A percentile compares a stretch with the other conserved stretches of the same genome.
phyloP scores from a whole-genome alignment of 2,888 invertebrate genomes.

The Entomobrya multifasciata region DNA sequence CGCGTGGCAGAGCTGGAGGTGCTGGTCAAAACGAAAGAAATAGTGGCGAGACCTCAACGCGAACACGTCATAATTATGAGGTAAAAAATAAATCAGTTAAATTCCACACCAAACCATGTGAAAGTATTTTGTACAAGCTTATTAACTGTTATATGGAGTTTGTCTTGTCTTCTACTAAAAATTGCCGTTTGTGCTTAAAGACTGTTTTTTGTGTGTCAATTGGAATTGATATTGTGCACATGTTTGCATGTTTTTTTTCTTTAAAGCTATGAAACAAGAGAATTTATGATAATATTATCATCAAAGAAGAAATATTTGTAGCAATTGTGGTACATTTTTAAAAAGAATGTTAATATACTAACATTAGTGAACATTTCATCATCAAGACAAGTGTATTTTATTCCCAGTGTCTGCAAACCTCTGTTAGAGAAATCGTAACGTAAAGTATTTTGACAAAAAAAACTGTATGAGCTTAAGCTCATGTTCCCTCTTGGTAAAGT shows the following conservation, averaged over 20 bases:
- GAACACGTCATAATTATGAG: slow-evolving; percentile 77
- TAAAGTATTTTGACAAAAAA: not conserved
- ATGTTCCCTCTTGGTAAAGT: no score
- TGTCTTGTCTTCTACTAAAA: no score
- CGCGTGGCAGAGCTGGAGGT: slow-evolving; percentile 63
- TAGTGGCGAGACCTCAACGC: slow-evolving; percentile 40
- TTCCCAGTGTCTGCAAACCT: not conserved
- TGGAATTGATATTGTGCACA: no score
- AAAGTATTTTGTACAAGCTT: no score
- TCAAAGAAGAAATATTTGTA: no score
- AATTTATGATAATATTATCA: no score
- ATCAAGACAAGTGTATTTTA: not conserved
- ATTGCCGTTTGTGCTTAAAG: not conserved
- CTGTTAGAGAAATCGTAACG: not conserved
- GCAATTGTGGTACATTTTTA: no score
- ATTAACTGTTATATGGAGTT: no score
- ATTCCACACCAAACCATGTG: not conserved
- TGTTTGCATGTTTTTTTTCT: no score
- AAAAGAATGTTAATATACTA: no score
- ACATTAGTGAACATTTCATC: not conserved
- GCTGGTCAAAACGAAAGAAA: slow-evolving; percentile 61
- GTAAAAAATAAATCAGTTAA: slow-evolving; percentile 46
- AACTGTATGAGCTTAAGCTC: not conserved
- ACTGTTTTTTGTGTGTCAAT: no score
- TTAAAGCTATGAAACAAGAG: no score